These are phyloP conservation scores for Meteorus sp. DNA, from an alignment of 1,140 invertebrate species.

Conservation along the genomic window DNA sequence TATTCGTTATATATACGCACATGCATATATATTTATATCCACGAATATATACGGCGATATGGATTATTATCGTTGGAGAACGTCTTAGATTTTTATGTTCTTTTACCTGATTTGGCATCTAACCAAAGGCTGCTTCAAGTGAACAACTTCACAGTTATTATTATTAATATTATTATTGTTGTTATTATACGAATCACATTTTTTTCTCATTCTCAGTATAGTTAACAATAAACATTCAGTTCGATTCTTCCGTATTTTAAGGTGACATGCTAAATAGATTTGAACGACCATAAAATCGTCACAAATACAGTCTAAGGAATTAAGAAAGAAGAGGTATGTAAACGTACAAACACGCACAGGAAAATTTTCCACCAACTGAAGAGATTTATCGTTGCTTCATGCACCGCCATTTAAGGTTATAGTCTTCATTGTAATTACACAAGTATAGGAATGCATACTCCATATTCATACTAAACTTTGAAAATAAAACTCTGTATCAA, in stretches of 20 bases:
- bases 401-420: no score
- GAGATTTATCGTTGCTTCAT: not conserved
- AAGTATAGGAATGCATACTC: no score
- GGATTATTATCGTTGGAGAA: no score
- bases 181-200: no score
- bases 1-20: constrained; percentile 33
- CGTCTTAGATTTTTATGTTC: constrained; percentile 40
- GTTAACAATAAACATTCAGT: constrained; percentile 1
- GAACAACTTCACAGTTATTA: constrained; percentile 23
- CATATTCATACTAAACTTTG: no score
- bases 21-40: constrained; percentile 14
- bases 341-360: constrained; percentile 8
- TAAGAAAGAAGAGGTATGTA: not conserved
- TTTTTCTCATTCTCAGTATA: constrained; percentile 24
- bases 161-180: no score
- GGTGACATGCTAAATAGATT: no score
- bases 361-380: not conserved
- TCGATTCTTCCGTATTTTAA: not conserved
- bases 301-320: no score
- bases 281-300: no score
- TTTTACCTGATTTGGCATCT: constrained; percentile 36
- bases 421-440: no score
- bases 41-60: no score
- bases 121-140: constrained; percentile 40
- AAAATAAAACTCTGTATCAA: constrained; percentile 8